A percentile compares a stretch with the other conserved stretches of the same genome.
Evolutionary conservation across 2,797 vertebrate genomes (phyloP).

Genomic region (Amblyraja radiata): DNA sequence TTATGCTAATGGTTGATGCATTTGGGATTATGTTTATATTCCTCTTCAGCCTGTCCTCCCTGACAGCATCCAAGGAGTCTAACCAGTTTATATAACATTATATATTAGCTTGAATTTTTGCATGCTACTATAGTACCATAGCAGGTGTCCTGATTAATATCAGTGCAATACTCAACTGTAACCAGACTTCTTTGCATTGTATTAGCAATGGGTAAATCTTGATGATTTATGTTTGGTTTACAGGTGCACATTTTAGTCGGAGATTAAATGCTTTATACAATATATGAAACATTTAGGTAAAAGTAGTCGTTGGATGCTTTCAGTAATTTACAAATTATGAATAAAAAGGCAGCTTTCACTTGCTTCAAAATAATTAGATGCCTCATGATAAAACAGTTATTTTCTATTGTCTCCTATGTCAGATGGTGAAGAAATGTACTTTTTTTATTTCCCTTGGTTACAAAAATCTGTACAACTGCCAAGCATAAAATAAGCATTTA

Average conservation of each 20-base stretch:
- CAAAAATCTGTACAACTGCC: neutral
- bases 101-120: neutral
- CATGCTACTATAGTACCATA: neutral
- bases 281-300: neutral
- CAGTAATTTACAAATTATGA: neutral
- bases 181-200: neutral
- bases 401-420: neutral
- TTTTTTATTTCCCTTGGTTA: neutral
- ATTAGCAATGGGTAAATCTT: neutral
- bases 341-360: neutral
- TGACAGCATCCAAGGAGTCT: too few species aligned
- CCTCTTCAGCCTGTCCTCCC: neutral
- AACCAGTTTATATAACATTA: neutral
- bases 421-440: neutral
- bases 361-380: neutral
- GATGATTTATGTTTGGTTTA: neutral
- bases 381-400: neutral
- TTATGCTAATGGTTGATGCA: slow-evolving; percentile 2
- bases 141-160: neutral
- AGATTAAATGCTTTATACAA: neutral
- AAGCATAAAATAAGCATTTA: neutral
- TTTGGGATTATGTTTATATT: neutral
- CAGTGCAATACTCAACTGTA: neutral
- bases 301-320: neutral
- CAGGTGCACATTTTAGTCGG: neutral